Percentiles rank a stretch among this genome's conserved stretches.
Conservation (phyloP, 30 jellyfish, hydroid and myxozoan species). For the Aurelia sp. region DNA sequence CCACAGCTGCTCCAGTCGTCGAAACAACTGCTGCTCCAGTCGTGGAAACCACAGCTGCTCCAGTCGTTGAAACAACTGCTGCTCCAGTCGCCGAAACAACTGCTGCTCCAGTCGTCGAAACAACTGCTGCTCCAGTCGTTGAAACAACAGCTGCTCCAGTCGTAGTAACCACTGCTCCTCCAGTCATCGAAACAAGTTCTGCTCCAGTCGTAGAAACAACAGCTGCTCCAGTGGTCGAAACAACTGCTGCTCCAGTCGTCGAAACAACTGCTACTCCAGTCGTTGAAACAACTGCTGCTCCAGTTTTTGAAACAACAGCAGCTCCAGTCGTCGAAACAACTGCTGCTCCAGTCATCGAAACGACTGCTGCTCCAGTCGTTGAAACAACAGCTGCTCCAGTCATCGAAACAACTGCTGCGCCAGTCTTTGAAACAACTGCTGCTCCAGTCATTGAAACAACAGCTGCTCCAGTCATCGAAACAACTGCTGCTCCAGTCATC, state of each 20-base stretch:
- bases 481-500: too few relatives aligned
- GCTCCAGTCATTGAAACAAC: conserved; percentile 30
- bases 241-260: conserved; percentile 11
- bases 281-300: conserved; percentile 2
- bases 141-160: too few relatives aligned
- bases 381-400: conserved; percentile 5
- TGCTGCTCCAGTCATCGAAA: conserved; percentile 11
- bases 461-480: background rate
- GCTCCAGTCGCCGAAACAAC: too few relatives aligned
- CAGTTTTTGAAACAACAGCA: background rate
- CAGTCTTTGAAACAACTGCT: conserved; percentile 11
- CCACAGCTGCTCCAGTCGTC: too few relatives aligned
- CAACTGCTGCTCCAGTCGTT: too few relatives aligned
- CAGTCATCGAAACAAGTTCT: background rate
- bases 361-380: conserved; percentile 9
- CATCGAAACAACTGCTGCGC: conserved; percentile 1
- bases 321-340: background rate
- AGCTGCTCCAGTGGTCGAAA: conserved; percentile 10
- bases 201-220: conserved; percentile 8
- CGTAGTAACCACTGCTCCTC: background rate
- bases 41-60: too few relatives aligned
- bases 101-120: too few relatives aligned
- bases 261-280: conserved; percentile 14
- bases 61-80: too few relatives aligned
- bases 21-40: too few relatives aligned